Evolutionary conservation across 2,797 vertebrate species (phyloP), one percentile per base, ranked within the genome.

Genomic region (Helicolenus hilgendorfi): DNA sequence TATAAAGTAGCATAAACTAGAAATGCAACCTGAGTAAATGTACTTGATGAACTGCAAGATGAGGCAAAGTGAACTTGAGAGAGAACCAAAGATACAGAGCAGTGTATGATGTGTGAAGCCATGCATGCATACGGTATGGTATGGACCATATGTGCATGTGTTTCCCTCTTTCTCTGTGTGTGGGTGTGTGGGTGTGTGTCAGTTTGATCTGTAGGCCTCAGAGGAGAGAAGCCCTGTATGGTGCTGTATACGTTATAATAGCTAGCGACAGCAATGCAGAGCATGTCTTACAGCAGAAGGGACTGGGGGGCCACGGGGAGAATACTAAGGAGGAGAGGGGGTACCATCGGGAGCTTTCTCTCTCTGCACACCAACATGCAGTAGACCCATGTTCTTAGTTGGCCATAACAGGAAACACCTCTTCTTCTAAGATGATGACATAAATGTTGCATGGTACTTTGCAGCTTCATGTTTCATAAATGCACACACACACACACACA

Each of bases 221-320:
- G 70, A 87, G 81, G 79, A 80, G 38, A 81, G 38, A 65, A 79
- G 62, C 75, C 77, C 80, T 86, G 63, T 75, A 89, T 60, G 31
- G 53, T 68, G 65, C 60, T 89, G 74, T 88, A 83, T 86, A 85
- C 7, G 33, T 79, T 79, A 72, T 87, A 92, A 94, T 84, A 83
- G 60, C 71, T 82, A 80, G 69, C 85, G 88, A 94, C 88, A 93
- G 92, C 79, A 72, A 63, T 33, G 82, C 82, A 77, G 83, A 67
- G 75, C 81, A 85, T 74, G 81, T 72, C 81, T 94, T 90, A 85
- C 68, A 89, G 85, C 64, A 63, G 81, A 79, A 84, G 31, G 20
- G 35, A 73, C 73, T 49, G 29, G 27, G 69, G 72, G 68, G 59
- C 75, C 72, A 86, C 59, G 73, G 49, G 49, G 73, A 69, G 86